phyloP scores from a whole-genome alignment of 2,113 vertebrate species.

The Glareola pratincola region DNA sequence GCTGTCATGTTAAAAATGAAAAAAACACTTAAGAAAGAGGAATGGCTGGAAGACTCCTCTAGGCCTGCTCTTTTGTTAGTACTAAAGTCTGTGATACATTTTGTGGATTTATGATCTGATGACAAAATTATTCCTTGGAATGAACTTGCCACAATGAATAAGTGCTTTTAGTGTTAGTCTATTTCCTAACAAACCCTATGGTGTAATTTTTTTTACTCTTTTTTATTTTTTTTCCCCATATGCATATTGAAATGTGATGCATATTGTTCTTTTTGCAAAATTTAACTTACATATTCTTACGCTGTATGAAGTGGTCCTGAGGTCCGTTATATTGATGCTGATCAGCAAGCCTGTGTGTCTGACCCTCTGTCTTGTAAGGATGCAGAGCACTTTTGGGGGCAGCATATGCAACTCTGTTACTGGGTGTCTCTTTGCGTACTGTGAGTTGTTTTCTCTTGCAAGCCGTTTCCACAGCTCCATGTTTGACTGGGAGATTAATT shows the following conservation, averaged over 20 bases:
- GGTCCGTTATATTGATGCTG: neutral
- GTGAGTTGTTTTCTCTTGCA: neutral
- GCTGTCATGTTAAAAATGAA: neutral
- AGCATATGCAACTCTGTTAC: neutral
- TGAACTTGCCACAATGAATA: neutral
- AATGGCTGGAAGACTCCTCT: neutral
- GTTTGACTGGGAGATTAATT: neutral
- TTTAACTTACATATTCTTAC: neutral
- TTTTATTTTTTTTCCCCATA: neutral
- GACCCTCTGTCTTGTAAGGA: neutral
- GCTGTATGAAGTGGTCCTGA: neutral
- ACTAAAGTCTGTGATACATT: neutral
- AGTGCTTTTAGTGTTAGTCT: neutral
- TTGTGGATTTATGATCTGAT: neutral
- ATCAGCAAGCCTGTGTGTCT: neutral
- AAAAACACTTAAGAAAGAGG: neutral
- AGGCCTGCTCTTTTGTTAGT: neutral
- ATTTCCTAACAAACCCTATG: neutral
- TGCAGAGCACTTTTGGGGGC: rapidly evolving
- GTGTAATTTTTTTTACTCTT: neutral
- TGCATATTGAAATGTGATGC: rapidly evolving
- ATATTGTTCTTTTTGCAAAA: neutral
- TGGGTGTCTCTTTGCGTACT: neutral
- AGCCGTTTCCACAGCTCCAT: neutral
- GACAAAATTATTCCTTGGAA: neutral